Evolutionary conservation across 92 coral and sea anemone species (phyloP), one percentile per base, ranked within the genome.

Genomic region (Porites divaricata): DNA sequence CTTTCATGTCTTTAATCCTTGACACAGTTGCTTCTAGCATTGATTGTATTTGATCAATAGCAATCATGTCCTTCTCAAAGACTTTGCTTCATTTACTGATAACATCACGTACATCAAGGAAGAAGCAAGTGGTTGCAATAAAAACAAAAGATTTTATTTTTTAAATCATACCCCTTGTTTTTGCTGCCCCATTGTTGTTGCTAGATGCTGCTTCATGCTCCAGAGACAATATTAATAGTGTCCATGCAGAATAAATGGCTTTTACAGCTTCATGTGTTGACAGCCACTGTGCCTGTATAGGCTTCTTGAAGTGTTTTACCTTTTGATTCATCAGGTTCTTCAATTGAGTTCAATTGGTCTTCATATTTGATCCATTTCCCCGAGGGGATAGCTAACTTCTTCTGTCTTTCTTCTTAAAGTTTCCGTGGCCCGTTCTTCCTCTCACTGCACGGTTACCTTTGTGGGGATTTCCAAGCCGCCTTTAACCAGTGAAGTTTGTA

Each of bases 311-410:
- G 1, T 74, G 74, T 72, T 81, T 81, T 67, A 88, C 88, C 50
- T 69, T 59, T 62, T 87, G 83, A 53, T 87, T 62, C 87, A 81
- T 81, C 66, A 87, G 90, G 48, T 72, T 64, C 90, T 87, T 87
- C 9, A 80, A 51, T 17, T 87, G 41, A 28, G 41, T 28, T 28
- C 41, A 28, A 1, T 28, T 28, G 41, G 41, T 28, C 41, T 28
- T 28, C 41, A 1, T 28, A 28, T 28, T n/a, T 28, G 41, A 28
- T 28, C 41, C 41, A 2, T 28, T 28, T 28, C 41, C 41, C 41
- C 4, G 41, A 28, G 41, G 41, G 2, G 41, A 28, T 28, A 28
- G 41, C 41, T 0, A 28, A 28, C 41, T 28, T 28, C 41, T 1
- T 28, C 41, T 28, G 41, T 28, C 41, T n/a, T n/a, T n/a, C n/a